Evolutionary conservation across 2,888 invertebrate genomes (phyloP).

Genomic region (Syritta pipiens): DNA sequence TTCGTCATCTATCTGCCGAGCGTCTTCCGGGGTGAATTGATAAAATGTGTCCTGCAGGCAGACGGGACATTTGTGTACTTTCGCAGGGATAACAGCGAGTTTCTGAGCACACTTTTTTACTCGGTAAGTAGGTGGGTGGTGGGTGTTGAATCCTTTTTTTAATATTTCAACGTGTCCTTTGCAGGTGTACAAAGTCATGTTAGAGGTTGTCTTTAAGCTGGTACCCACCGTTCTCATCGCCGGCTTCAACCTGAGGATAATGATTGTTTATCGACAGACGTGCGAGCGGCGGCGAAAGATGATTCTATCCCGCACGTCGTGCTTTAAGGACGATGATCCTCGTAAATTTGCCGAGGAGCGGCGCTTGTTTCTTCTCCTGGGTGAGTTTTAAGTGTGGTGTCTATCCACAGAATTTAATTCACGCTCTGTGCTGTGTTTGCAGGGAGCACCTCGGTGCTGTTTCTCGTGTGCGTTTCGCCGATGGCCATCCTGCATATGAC

Average conservation of each 20-base stretch:
- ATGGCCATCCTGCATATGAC: conserved; percentile 87
- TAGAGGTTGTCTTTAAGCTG: conserved; percentile 85
- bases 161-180: conserved; percentile 29
- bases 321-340: conserved; percentile 83
- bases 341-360: conserved; percentile 85
- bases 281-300: conserved; percentile 84
- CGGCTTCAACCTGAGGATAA: conserved; percentile 84
- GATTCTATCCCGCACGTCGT: conserved; percentile 81
- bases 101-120: conserved; percentile 81
- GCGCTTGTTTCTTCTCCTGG: conserved; percentile 83
- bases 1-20: conserved; percentile 86
- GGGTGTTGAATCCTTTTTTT: not conserved
- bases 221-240: conserved; percentile 85
- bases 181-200: conserved; percentile 82
- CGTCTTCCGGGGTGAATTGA: conserved; percentile 83
- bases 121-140: conserved; percentile 75
- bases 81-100: conserved; percentile 80
- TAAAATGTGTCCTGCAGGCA: conserved; percentile 80
- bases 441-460: conserved; percentile 84
- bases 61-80: conserved; percentile 82
- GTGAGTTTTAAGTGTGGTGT: conserved; percentile 72
- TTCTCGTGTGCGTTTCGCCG: conserved; percentile 85
- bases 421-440: not conserved
- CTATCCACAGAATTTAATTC: not conserved
- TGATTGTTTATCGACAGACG: conserved; percentile 84